Percentiles rank a stretch among this genome's conserved stretches.
These are phyloP conservation scores for Tuta absoluta DNA, from an alignment of 2,888 invertebrate genomes.

Conservation along the genomic window DNA sequence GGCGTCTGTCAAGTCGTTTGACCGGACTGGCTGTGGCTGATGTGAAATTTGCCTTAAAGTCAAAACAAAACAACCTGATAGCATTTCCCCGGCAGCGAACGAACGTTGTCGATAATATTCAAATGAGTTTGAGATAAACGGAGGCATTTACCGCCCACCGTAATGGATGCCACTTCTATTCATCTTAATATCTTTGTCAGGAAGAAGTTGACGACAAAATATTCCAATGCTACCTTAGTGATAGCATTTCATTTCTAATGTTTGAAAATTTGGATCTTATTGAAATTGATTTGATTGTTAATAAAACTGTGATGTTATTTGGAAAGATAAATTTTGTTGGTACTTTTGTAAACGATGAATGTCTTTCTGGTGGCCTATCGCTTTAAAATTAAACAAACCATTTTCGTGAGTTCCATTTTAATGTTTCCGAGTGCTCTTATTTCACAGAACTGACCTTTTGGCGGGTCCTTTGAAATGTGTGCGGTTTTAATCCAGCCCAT, in stretches of 20 bases:
- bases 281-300: too few relatives aligned
- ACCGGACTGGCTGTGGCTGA: too few relatives aligned
- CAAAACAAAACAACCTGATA: conserved; percentile 10
- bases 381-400: too few relatives aligned
- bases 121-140: conserved; percentile 36
- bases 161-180: conserved; percentile 25
- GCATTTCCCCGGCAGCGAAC: conserved; percentile 8
- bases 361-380: too few relatives aligned
- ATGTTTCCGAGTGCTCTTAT: neutral
- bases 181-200: conserved; percentile 17
- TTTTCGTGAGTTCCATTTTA: neutral
- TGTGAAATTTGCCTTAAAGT: neutral
- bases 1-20: too few relatives aligned
- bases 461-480: conserved; percentile 45
- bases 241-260: too few relatives aligned
- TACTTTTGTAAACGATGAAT: too few relatives aligned
- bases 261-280: too few relatives aligned
- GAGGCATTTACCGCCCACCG: conserved; percentile 31
- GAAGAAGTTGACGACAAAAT: neutral
- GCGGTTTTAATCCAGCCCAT: conserved; percentile 47
- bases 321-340: too few relatives aligned
- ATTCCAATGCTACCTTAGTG: neutral
- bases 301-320: too few relatives aligned
- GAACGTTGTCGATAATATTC: conserved; percentile 35
- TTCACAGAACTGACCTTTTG: conserved; percentile 34